Evolutionary conservation across 2,797 vertebrate species (phyloP).

Genomic region (Zenarchopterus dispar): DNA sequence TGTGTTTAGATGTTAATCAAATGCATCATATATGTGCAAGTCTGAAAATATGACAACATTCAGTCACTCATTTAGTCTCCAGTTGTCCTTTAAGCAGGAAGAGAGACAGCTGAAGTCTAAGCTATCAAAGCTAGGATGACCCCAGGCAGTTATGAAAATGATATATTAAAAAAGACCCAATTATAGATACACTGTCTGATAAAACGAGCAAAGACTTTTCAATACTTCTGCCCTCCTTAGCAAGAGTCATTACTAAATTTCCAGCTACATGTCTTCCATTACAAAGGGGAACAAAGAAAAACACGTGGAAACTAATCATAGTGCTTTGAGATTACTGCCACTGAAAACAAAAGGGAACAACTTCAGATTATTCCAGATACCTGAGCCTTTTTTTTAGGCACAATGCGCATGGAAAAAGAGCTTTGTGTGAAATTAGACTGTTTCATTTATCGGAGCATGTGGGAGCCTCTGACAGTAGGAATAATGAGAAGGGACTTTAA

Average conservation of each 20-base stretch:
- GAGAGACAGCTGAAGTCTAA: background rate
- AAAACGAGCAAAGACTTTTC: constrained; percentile 13
- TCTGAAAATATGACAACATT: background rate
- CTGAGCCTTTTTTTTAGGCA: background rate
- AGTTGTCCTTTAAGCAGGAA: too few species aligned
- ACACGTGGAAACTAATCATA: constrained; percentile 10
- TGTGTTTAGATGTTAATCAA: background rate
- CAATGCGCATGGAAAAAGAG: constrained; percentile 14
- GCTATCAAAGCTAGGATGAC: constrained; percentile 32
- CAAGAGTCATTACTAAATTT: background rate
- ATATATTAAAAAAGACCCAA: constrained; percentile 28
- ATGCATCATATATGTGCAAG: background rate
- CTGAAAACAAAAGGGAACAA: constrained; percentile 15
- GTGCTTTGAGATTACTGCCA: background rate
- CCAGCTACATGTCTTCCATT: constrained; percentile 5
- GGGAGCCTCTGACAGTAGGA: constrained; percentile 15
- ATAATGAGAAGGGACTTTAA: constrained; percentile 40
- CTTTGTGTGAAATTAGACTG: constrained; percentile 33
- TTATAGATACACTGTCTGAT: constrained; percentile 14
- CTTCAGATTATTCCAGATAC: constrained; percentile 37
- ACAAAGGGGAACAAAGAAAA: constrained; percentile 2
- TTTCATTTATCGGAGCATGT: constrained; percentile 32
- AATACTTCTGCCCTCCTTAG: constrained; percentile 9
- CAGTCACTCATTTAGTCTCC: background rate
- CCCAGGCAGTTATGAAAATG: constrained; percentile 11